A percentile compares a stretch with the other conserved stretches of the same genome.
Evolutionary conservation across 2,113 vertebrate species (phyloP).

Genomic region (Lota lota): DNA sequence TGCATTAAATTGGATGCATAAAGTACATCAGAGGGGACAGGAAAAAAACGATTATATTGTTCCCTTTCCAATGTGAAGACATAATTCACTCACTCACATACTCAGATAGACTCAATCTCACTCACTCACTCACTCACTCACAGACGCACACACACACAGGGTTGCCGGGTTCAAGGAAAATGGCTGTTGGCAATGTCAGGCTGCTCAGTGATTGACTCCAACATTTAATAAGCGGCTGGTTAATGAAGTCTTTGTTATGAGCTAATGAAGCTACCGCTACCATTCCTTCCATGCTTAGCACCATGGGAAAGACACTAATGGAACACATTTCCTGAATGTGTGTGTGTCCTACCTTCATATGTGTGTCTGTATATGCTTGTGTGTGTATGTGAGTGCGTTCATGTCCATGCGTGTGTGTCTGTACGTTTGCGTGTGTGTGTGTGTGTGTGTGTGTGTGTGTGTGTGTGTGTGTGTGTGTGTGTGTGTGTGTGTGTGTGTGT

Average conservation of each 20-base stretch:
- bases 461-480: slow-evolving; percentile 3
- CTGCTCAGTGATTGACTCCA: slow-evolving; percentile 37
- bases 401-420: slow-evolving; percentile 20
- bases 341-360: neutral
- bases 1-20: too few relatives aligned
- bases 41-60: too few relatives aligned
- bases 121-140: neutral
- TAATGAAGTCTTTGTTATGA: slow-evolving; percentile 38
- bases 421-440: slow-evolving; percentile 6
- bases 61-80: too few relatives aligned
- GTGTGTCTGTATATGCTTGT: neutral
- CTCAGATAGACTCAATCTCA: neutral
- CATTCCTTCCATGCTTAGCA: neutral
- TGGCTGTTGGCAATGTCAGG: slow-evolving; percentile 35
- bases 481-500: slow-evolving; percentile 3
- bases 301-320: neutral
- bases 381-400: slow-evolving; percentile 14
- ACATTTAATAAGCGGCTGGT: slow-evolving; percentile 41
- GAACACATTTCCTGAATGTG: neutral
- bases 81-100: neutral
- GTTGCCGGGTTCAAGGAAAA: slow-evolving; percentile 8
- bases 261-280: slow-evolving; percentile 19
- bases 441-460: slow-evolving; percentile 10
- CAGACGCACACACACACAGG: neutral
- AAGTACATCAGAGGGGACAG: too few relatives aligned